Evolutionary conservation across 2,797 vertebrate species (phyloP), one percentile per base, ranked within the genome.

Genomic region (Mormyrops attenuatus): DNA sequence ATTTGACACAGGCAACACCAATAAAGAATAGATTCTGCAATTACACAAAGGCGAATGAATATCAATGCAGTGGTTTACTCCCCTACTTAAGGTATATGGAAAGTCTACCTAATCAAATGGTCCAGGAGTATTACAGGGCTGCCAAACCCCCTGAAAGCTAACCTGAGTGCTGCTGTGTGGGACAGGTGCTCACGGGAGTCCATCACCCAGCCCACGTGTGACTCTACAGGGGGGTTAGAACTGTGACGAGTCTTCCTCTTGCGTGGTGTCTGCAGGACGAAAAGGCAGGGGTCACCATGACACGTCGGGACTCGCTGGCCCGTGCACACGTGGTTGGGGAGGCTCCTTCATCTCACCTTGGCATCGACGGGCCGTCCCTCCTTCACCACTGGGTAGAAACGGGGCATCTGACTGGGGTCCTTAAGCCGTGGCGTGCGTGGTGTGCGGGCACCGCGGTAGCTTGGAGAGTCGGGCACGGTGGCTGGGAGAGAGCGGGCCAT

Each of bases 121-220:
- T 20, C 34, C 26, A 15, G 3, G 3, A 69, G 11, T 69, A 69
- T 34, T 69, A 69, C 63, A 69, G 63, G 26, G 11, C 26, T 69
- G 26, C 63, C 26, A 34, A 69, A 1, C 63, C 11, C 20, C 26
- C 73, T 17, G 0, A 1, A 69, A 7, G 34, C 94, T 92, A 92
- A 99, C 98, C 98, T 99, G 94, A 99, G 97, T 0, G 99, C 99
- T 85, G 98, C 97, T 0, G 98, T 98, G 41, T 98, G 96, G 30
- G 98, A 98, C 73, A 97, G 96, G 92, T 99, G 99, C 91, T 99
- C 99, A 53, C 99, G 95, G 13, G 99, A 99, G 93, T 99, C 99
- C 99, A 99, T 99, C 92, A 99, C 98, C 99, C 99, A 99, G 92
- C 99, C 99, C 1, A 99, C 98, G 0, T 99, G 99, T 91, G 97